A percentile compares a stretch with the other conserved stretches of the same genome.
These are phyloP conservation scores for Pangasius djambal DNA, from an alignment of 2,797 vertebrate species.

Conservation along the genomic window DNA sequence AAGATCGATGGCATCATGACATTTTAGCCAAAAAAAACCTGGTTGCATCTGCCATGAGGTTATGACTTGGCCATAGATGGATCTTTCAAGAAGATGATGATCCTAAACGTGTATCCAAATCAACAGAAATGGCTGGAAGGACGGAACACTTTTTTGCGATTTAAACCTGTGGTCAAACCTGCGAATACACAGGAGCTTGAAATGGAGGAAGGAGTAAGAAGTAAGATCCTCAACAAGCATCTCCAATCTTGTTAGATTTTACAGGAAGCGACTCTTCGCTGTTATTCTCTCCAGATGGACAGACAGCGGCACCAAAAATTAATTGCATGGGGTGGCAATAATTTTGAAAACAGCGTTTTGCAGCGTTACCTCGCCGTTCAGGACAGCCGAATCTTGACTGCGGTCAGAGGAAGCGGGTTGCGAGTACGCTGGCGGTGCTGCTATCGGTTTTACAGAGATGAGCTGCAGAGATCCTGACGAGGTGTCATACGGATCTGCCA, in stretches of 20 bases:
- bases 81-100: neutral
- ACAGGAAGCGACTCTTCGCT: neutral
- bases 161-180: neutral
- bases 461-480: constrained; percentile 96
- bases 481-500: constrained; percentile 87
- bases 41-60: neutral
- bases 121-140: neutral
- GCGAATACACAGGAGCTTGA: neutral
- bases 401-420: constrained; percentile 82
- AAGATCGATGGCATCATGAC: neutral
- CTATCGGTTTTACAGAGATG: constrained; percentile 88
- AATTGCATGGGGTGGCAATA: neutral
- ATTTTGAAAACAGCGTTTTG: neutral
- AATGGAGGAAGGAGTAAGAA: neutral
- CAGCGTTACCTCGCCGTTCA: constrained; percentile 89
- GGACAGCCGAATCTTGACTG: constrained; percentile 84
- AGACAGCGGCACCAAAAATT: too few relatives aligned
- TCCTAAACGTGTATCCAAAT: neutral
- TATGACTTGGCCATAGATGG: neutral
- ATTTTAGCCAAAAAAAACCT: neutral
- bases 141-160: neutral
- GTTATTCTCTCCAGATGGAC: neutral
- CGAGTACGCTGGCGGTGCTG: constrained; percentile 78
- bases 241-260: neutral
- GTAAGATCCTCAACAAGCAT: neutral